These are phyloP conservation scores for Aegotheles bennettii DNA, from an alignment of 2,113 vertebrate genomes.

Conservation along the genomic window DNA sequence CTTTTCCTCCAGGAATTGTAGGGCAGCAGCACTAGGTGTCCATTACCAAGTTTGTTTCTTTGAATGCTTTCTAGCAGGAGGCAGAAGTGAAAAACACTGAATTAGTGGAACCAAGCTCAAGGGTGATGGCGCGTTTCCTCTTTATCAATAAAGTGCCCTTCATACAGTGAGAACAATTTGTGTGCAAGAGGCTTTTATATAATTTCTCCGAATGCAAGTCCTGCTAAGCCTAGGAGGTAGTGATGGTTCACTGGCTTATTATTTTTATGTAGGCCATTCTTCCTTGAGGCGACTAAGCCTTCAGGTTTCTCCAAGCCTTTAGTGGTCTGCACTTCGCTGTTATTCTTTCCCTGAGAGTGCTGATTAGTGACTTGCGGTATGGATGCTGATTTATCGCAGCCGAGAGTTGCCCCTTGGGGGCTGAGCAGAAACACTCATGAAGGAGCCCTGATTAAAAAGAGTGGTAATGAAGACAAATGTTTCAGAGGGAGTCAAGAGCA, in stretches of 20 bases:
- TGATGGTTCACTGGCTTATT: conserved; percentile 48
- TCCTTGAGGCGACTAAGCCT: conserved; percentile 64
- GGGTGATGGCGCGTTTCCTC: not conserved
- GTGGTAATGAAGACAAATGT: conserved; percentile 86
- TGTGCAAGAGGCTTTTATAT: conserved; percentile 30
- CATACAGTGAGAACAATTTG: conserved; percentile 15
- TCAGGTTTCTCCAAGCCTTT: conserved; percentile 70
- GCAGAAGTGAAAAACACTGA: not conserved
- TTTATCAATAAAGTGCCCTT: not conserved
- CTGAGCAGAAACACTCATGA: conserved; percentile 81
- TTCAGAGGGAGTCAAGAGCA: conserved; percentile 77
- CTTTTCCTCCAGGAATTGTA: not conserved
- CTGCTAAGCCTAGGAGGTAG: conserved; percentile 3
- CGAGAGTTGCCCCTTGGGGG: conserved; percentile 77
- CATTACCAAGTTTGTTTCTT: conserved; percentile 10
- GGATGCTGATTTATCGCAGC: conserved; percentile 82
- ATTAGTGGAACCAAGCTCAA: not conserved
- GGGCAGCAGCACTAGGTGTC: not conserved
- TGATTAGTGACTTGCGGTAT: conserved; percentile 84
- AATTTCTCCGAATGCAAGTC: not conserved
- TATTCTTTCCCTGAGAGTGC: conserved; percentile 81
- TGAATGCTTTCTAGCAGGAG: conserved; percentile 5
- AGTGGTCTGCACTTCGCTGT: conserved; percentile 72
- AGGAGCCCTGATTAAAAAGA: conserved; percentile 84
- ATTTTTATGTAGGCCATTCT: conserved; percentile 43